Percentiles rank a stretch among this genome's conserved stretches.
Conservation (phyloP, 2,797 vertebrate species). For the Oryzias dopingdopingensis region DNA sequence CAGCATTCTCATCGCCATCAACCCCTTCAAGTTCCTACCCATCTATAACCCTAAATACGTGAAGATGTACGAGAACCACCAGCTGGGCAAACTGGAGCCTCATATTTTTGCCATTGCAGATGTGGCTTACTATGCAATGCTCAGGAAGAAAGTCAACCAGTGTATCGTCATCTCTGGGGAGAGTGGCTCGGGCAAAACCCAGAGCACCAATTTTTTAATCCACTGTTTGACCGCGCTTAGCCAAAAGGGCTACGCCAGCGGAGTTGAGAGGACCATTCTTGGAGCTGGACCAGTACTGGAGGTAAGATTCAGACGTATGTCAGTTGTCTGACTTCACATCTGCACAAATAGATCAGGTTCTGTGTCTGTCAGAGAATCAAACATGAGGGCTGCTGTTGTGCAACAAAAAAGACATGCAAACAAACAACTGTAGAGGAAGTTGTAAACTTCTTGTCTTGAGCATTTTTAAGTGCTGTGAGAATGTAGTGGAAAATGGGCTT, state of each 20-base stretch:
- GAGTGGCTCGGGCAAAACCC: slow-evolving; percentile 97
- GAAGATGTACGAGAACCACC: slow-evolving; percentile 98
- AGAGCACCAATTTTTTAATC: slow-evolving; percentile 99
- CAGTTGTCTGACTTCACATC: slow-evolving; percentile 11
- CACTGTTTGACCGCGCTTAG: slow-evolving; percentile 97
- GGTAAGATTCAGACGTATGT: slow-evolving; percentile 74
- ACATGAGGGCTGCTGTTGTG: not conserved
- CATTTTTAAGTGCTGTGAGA: slow-evolving; percentile 28
- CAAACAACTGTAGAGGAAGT: slow-evolving; percentile 45
- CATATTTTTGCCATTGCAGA: slow-evolving; percentile 98
- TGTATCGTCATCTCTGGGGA: slow-evolving; percentile 99
- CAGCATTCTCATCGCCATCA: slow-evolving; percentile 96
- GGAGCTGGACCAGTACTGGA: slow-evolving; percentile 96
- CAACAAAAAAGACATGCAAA: slow-evolving; percentile 18
- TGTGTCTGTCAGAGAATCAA: slow-evolving; percentile 18
- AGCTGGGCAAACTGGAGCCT: slow-evolving; percentile 94
- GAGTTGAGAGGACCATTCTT: slow-evolving; percentile 96
- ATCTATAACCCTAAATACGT: slow-evolving; percentile 99
- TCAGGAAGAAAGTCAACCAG: slow-evolving; percentile 91
- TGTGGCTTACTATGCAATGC: slow-evolving; percentile 97
- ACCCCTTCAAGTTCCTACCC: slow-evolving; percentile 97
- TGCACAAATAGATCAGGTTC: slow-evolving; percentile 29
- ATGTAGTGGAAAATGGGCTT: slow-evolving; percentile 7
- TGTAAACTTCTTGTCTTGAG: slow-evolving; percentile 29
- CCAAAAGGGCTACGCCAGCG: slow-evolving; percentile 97